A percentile compares a stretch with the other conserved stretches of the same genome.
These are phyloP conservation scores for Boleophthalmus pectinirostris DNA, from an alignment of 2,113 vertebrate species.

Conservation along the genomic window DNA sequence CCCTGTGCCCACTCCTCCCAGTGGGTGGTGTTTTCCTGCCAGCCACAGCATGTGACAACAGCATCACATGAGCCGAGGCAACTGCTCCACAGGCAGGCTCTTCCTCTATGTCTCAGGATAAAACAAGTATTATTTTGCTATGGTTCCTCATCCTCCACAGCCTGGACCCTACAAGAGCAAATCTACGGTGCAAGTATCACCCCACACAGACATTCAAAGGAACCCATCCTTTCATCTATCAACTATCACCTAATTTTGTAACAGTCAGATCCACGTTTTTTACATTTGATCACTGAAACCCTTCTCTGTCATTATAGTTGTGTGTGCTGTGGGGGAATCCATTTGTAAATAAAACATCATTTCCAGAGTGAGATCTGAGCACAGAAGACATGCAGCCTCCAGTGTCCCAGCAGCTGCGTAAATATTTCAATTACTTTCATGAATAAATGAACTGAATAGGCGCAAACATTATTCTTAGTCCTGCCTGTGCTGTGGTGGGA, in stretches of 20 bases:
- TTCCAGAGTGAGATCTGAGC: conserved; percentile 43
- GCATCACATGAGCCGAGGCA: conserved; percentile 61
- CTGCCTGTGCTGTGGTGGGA: conserved; percentile 47
- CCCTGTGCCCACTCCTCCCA: conserved; percentile 53
- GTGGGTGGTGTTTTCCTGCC: conserved; percentile 74
- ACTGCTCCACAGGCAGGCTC: conserved; percentile 23
- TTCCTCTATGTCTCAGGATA: conserved; percentile 39
- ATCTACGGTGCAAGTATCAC: not conserved
- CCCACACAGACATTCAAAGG: conserved; percentile 10
- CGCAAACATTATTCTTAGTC: conserved; percentile 53
- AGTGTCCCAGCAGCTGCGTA: conserved; percentile 54
- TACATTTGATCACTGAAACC: not conserved
- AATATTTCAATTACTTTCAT: conserved; percentile 77
- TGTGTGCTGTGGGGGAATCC: conserved; percentile 6
- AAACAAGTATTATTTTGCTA: conserved; percentile 54
- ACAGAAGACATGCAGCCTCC: conserved; percentile 46
- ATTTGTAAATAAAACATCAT: conserved; percentile 62
- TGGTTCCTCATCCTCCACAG: conserved; percentile 43
- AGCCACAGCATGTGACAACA: conserved; percentile 72
- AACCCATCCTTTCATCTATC: not conserved
- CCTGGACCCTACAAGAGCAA: conserved; percentile 28
- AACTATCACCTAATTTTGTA: not conserved
- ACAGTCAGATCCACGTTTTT: not conserved
- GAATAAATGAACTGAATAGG: conserved; percentile 70
- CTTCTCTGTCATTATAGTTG: not conserved